Evolutionary conservation across 2,888 invertebrate species (phyloP).

Genomic region (Drosophila austrosaltans): DNA sequence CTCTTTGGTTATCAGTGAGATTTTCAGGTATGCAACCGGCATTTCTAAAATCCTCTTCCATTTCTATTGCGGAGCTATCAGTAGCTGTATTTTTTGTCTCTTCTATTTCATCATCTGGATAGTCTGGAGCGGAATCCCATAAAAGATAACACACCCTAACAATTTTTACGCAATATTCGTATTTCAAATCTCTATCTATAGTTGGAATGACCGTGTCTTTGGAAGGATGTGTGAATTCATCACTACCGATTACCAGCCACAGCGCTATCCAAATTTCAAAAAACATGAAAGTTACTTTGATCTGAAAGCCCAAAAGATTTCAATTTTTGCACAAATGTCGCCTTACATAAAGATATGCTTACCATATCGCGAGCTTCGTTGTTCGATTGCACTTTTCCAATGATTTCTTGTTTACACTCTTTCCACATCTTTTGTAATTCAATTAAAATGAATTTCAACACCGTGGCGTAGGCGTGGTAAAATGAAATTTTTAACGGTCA

Average conservation of each 20-base stretch:
- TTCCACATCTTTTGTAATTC: neutral
- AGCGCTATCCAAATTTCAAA: neutral
- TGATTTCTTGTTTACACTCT: neutral
- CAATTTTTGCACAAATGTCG: neutral
- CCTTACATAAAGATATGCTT: neutral
- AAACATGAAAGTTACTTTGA: neutral
- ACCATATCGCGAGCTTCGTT: neutral
- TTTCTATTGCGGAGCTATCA: neutral
- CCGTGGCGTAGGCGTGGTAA: neutral
- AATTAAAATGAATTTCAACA: neutral
- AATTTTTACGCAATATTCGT: conserved; percentile 4
- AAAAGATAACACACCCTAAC: neutral
- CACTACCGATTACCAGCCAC: neutral
- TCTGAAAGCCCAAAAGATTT: neutral
- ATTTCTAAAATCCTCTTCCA: neutral
- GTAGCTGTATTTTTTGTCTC: neutral
- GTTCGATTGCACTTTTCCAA: neutral
- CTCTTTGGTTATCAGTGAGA: neutral
- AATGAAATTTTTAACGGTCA: neutral
- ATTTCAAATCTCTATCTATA: neutral
- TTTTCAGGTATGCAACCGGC: neutral
- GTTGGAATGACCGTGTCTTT: neutral
- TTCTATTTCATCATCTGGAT: neutral
- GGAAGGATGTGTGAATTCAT: neutral
- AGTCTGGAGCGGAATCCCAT: neutral